Percentiles rank a stretch among this genome's conserved stretches.
Evolutionary conservation across 2,888 invertebrate genomes (phyloP).

Genomic region (Escarpia spicata): DNA sequence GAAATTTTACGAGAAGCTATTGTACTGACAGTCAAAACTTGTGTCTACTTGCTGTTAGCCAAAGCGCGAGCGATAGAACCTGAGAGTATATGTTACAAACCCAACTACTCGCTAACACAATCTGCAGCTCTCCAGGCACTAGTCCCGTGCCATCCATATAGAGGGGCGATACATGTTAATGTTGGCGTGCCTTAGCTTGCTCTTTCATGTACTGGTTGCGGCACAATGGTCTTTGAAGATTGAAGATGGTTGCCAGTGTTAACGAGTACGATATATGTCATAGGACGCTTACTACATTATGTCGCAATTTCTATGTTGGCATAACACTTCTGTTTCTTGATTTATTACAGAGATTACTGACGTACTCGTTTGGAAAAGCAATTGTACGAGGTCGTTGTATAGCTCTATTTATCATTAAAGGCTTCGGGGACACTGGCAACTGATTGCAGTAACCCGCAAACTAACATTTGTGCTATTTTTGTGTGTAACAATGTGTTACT

Average conservation of each 20-base stretch:
- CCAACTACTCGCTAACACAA: too few species aligned
- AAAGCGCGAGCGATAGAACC: too few species aligned
- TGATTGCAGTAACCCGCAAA: not conserved
- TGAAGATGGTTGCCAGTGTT: not conserved
- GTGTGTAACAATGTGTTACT: not conserved
- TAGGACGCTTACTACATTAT: not conserved
- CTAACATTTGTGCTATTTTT: not conserved
- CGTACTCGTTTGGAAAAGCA: not conserved
- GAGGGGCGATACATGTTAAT: too few species aligned
- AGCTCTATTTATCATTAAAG: not conserved
- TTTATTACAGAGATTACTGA: not conserved
- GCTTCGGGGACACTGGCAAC: not conserved
- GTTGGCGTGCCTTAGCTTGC: too few species aligned
- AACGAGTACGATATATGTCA: not conserved
- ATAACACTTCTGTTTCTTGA: not conserved
- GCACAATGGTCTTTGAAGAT: not conserved
- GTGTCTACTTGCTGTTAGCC: too few species aligned
- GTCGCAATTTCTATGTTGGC: not conserved
- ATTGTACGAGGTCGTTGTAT: not conserved
- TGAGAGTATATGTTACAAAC: too few species aligned
- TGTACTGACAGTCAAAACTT: too few species aligned
- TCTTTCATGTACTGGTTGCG: not conserved
- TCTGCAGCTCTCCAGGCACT: too few species aligned
- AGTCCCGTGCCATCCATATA: too few species aligned
- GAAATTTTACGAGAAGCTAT: too few species aligned